These are phyloP conservation scores for Ovis aries DNA, from an alignment of 2,113 vertebrate species.

Conservation along the genomic window DNA sequence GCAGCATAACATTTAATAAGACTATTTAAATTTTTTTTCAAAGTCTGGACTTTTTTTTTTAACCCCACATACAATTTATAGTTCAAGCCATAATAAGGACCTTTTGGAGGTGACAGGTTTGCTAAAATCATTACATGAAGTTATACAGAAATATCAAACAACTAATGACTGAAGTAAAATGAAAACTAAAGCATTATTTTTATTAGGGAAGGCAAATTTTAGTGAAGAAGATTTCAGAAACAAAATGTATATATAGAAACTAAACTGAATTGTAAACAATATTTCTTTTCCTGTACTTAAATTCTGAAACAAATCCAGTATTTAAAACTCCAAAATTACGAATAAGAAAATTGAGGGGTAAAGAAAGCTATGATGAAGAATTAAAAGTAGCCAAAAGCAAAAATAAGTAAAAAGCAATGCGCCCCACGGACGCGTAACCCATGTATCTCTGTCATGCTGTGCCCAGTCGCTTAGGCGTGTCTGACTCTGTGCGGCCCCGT, in stretches of 20 bases:
- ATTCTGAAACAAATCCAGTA: neutral
- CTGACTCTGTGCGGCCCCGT: accelerated
- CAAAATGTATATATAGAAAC: neutral
- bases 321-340: neutral
- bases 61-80: neutral
- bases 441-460: accelerated
- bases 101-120: neutral
- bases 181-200: slow-evolving; percentile 8
- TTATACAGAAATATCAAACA: neutral
- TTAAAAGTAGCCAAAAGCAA: neutral
- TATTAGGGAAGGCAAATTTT: slow-evolving; percentile 14
- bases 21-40: neutral
- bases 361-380: neutral
- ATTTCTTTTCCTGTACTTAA: neutral
- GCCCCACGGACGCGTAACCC: neutral
- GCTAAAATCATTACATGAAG: neutral
- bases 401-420: neutral
- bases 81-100: neutral
- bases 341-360: neutral
- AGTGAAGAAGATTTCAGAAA: neutral
- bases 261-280: neutral
- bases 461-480: accelerated
- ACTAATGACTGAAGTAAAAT: neutral
- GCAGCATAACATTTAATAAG: neutral
- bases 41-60: neutral